These are phyloP conservation scores for Zaprionus lineosus DNA, from an alignment of 2,888 invertebrate species.

Conservation along the genomic window DNA sequence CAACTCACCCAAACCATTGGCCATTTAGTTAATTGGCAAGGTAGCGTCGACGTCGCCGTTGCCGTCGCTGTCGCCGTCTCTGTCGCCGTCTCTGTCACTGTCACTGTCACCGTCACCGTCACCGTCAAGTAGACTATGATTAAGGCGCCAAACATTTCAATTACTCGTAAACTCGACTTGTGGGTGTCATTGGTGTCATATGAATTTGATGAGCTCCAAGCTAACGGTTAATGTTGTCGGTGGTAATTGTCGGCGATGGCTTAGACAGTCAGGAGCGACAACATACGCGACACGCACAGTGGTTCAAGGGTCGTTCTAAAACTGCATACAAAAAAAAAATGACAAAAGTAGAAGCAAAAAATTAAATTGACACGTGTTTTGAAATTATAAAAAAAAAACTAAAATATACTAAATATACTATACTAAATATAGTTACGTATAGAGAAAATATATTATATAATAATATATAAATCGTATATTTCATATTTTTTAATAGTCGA, in stretches of 20 bases:
- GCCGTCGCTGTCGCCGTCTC: neutral
- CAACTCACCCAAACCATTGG: too few species aligned
- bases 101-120: neutral
- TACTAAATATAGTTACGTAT: too few species aligned
- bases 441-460: too few species aligned
- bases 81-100: neutral
- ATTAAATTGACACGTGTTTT: too few species aligned
- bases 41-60: too few species aligned
- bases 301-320: neutral
- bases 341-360: too few species aligned
- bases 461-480: too few species aligned
- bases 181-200: neutral
- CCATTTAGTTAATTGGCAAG: slow-evolving; percentile 46
- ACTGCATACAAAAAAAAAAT: too few species aligned
- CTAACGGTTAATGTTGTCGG: slow-evolving; percentile 30
- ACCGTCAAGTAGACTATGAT: slow-evolving; percentile 41
- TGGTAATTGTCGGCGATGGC: slow-evolving; percentile 23
- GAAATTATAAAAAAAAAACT: too few species aligned
- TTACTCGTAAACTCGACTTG: slow-evolving; percentile 22
- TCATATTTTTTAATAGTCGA: too few species aligned
- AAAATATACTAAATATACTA: too few species aligned
- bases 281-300: slow-evolving; percentile 24
- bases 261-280: slow-evolving; percentile 34
- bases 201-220: slow-evolving; percentile 12
- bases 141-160: slow-evolving; percentile 36